These are phyloP conservation scores for Caenorhabditis angaria DNA, from an alignment of 2,888 invertebrate species.

Conservation along the genomic window DNA sequence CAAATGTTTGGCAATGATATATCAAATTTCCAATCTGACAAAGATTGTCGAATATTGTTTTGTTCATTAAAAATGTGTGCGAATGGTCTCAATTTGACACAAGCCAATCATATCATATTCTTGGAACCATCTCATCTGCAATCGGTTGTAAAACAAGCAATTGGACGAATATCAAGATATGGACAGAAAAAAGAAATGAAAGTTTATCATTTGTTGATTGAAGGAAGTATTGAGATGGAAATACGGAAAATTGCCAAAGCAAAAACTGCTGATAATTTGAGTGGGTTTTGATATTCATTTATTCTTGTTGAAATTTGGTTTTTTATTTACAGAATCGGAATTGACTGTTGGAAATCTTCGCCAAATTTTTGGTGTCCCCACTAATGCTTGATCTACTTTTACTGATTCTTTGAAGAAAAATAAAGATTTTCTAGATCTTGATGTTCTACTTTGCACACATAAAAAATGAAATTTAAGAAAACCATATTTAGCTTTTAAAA, in stretches of 20 bases:
- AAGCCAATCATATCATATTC: conserved; percentile 83
- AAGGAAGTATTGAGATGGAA: conserved; percentile 78
- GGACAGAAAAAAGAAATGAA: conserved; percentile 81
- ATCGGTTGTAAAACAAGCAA: conserved; percentile 81
- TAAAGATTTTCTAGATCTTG: too few relatives aligned
- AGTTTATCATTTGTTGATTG: conserved; percentile 81
- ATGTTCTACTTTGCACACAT: too few relatives aligned
- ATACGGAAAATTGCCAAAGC: conserved; percentile 20
- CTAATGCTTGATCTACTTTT: too few relatives aligned
- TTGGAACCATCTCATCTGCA: conserved; percentile 82
- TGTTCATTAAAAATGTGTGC: conserved; percentile 80
- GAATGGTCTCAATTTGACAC: conserved; percentile 83
- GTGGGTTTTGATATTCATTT: too few relatives aligned
- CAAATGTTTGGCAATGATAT: neutral
- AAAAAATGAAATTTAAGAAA: too few relatives aligned
- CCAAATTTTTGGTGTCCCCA: too few relatives aligned
- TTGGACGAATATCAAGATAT: conserved; percentile 83
- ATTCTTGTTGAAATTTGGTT: too few relatives aligned
- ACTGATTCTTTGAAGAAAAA: too few relatives aligned
- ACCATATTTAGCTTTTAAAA: too few relatives aligned
- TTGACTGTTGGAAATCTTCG: too few relatives aligned
- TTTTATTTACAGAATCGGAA: too few relatives aligned
- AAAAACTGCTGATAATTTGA: too few relatives aligned
- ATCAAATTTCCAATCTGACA: neutral
- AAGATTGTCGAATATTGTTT: conserved; percentile 75